These are phyloP conservation scores for Schizopygopsis malacanthus DNA, from an alignment of 2,797 vertebrate species.

Conservation along the genomic window DNA sequence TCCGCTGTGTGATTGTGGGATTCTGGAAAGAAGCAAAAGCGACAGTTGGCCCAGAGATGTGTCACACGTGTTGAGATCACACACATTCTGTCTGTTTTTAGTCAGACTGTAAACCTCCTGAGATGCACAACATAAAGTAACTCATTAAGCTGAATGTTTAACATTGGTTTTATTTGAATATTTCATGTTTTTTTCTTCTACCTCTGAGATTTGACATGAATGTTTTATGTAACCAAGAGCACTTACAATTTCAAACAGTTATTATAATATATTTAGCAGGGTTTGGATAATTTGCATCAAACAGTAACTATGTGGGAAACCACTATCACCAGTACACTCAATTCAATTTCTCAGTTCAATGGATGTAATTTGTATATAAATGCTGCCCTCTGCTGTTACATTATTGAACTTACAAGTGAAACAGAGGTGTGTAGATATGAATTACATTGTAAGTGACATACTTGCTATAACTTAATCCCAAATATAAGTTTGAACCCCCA, in stretches of 20 bases:
- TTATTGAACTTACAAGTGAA: background rate
- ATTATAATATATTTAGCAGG: background rate
- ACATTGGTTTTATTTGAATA: background rate
- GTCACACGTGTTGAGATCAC: slow-evolving; percentile 39
- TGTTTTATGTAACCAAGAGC: background rate
- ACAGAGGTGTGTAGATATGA: background rate
- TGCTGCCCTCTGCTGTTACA: slow-evolving; percentile 58
- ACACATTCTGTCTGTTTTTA: slow-evolving; percentile 14
- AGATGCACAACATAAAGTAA: background rate
- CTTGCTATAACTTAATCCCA: background rate
- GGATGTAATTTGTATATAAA: slow-evolving; percentile 27
- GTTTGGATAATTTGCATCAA: background rate
- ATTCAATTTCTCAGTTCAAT: background rate
- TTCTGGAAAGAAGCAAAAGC: slow-evolving; percentile 52
- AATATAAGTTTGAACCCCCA: background rate
- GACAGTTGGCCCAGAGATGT: slow-evolving; percentile 60
- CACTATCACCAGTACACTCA: background rate
- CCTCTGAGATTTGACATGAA: background rate
- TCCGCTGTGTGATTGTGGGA: slow-evolving; percentile 48
- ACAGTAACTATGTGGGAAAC: background rate
- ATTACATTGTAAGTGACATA: background rate
- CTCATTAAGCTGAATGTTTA: background rate
- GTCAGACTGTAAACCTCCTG: slow-evolving; percentile 7
- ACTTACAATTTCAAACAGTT: background rate
- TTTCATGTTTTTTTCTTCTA: background rate